Evolutionary conservation across 2,888 invertebrate genomes (phyloP).

Genomic region (Ormyrus labotus): DNA sequence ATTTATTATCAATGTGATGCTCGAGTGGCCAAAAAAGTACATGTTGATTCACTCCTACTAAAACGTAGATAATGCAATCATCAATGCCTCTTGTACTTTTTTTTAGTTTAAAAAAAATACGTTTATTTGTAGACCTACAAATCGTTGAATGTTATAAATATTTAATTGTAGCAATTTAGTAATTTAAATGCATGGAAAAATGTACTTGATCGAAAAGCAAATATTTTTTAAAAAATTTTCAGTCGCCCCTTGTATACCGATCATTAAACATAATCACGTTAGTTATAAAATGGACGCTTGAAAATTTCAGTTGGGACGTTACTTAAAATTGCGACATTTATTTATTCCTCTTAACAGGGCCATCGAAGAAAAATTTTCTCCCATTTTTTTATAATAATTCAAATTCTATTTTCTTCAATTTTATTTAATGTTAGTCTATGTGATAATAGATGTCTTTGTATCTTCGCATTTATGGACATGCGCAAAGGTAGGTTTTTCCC

Average conservation of each 20-base stretch:
- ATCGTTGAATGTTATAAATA: conserved; percentile 37
- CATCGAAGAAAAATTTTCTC: not conserved
- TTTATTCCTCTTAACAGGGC: not conserved
- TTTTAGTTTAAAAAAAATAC: conserved; percentile 1
- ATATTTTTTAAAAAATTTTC: conserved; percentile 8
- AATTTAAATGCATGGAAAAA: conserved; percentile 19
- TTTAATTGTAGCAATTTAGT: conserved; percentile 25
- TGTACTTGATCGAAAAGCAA: not conserved
- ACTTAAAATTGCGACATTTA: conserved; percentile 10
- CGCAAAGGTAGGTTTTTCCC: conserved; percentile 46
- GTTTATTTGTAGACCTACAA: conserved; percentile 11
- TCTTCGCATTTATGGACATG: conserved; percentile 20
- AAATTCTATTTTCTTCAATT: conserved; percentile 3
- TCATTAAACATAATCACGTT: not conserved
- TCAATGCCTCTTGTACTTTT: conserved; percentile 10
- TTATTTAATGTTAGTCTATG: conserved; percentile 34
- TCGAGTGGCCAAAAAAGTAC: conserved; percentile 24
- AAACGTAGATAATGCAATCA: conserved; percentile 12
- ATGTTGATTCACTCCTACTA: not conserved
- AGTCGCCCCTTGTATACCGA: not conserved
- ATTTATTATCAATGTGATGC: conserved; percentile 6
- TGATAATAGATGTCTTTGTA: conserved; percentile 46
- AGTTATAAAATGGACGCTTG: conserved; percentile 1
- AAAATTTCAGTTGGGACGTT: not conserved
- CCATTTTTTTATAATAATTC: not conserved